phyloP scores from a whole-genome alignment of 1,140 invertebrate species.

The Acromyrmex charruanus region DNA sequence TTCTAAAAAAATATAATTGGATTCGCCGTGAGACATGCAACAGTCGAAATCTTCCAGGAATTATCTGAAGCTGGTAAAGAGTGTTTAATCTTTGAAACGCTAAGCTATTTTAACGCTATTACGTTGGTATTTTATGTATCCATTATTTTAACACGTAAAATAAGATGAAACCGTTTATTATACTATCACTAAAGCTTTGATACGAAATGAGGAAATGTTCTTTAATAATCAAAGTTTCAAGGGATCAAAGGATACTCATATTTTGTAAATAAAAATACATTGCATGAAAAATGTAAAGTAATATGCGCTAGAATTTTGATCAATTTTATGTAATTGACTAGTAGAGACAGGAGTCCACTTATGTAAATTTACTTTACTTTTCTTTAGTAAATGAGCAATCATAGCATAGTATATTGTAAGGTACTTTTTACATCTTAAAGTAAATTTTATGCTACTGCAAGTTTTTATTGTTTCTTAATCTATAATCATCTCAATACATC shows the following conservation, averaged over 20 bases:
- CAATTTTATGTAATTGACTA: no score
- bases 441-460: no score
- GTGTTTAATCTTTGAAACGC: neutral
- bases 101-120: neutral
- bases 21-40: constrained; percentile 8
- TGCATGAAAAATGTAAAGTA: no score
- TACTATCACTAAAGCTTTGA: neutral
- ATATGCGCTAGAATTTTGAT: no score
- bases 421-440: no score
- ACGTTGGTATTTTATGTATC: neutral
- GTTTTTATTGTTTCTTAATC: no score
- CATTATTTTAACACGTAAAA: constrained; percentile 1
- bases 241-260: neutral
- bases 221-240: constrained; percentile 6
- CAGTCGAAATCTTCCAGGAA: neutral
- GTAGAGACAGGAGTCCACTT: no score
- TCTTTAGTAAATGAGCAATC: no score
- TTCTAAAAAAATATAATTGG: constrained; percentile 35
- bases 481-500: no score
- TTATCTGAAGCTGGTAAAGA: neutral
- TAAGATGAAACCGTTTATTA: neutral
- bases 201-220: neutral
- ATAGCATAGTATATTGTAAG: no score
- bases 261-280: neutral
- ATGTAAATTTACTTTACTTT: no score